Percentiles rank a stretch among this genome's conserved stretches.
These are phyloP conservation scores for Aricia artaxerxes DNA, from an alignment of 2,888 invertebrate genomes.

Conservation along the genomic window DNA sequence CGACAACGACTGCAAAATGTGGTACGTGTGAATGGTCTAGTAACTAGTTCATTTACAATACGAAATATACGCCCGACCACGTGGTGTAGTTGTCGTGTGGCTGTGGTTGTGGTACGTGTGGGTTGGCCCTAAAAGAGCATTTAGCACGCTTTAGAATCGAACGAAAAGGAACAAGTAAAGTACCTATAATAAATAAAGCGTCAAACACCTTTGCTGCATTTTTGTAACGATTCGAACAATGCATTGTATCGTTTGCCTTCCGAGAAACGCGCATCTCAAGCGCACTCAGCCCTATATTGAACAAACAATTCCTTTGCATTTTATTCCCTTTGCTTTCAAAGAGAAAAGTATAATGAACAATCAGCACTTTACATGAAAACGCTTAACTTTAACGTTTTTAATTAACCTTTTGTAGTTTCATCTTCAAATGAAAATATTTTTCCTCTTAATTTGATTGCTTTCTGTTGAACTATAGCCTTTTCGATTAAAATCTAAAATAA, in stretches of 20 bases:
- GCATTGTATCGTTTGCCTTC: neutral
- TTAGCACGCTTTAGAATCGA: no score
- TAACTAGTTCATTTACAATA: no score
- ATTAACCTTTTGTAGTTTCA: neutral
- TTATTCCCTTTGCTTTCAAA: neutral
- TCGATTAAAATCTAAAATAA: neutral
- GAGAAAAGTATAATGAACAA: neutral
- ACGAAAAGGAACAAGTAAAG: neutral
- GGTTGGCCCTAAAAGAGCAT: no score
- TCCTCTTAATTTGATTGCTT: neutral
- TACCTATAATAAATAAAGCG: neutral
- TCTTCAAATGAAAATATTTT: conserved; percentile 4
- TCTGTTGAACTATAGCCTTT: neutral
- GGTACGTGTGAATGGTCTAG: no score
- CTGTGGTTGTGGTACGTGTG: no score
- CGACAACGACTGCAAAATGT: no score
- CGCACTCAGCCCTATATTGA: neutral
- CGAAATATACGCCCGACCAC: no score
- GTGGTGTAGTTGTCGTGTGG: no score
- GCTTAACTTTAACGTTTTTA: neutral
- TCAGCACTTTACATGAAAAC: conserved; percentile 10
- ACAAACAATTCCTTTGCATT: neutral
- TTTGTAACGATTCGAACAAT: neutral
- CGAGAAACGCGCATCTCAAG: neutral
- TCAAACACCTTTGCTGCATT: neutral